Evolutionary conservation across 1,140 invertebrate genomes (phyloP), one percentile per base, ranked within the genome.

Genomic region (Trissolcus basalis): DNA sequence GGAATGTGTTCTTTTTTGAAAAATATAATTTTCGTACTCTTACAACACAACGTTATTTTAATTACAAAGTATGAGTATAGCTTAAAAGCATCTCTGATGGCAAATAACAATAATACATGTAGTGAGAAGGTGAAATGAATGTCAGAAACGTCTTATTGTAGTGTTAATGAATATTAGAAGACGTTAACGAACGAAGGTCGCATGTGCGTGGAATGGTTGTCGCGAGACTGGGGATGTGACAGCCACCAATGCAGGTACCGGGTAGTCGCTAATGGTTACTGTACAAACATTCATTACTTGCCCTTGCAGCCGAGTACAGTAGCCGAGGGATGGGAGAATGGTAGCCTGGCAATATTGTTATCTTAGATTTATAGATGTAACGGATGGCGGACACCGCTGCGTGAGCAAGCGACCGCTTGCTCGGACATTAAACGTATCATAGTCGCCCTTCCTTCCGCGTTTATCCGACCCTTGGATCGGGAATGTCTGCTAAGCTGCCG

Each of bases 331-430:
- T 67, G 80, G 67, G 73, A 58, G 65, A 75, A 55, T 67, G 75
- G 83, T 85, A 86, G 76, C 76, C 65, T 72, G 78, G 84, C 86
- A 86, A 86, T 86, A 86, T 86, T 87, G 85, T 87, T 87, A 87
- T 87, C 86, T 87, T 87, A 87, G 85, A 87, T 87, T 87, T 87
- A 87, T 87, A 87, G 86, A 85, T 86, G 85, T 87, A 87, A 87
- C 85, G 85, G 83, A 86, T 87, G 85, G 85, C 82, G 84, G 81
- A 86, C 84, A 86, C 84, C 80, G 85, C 85, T 84, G 82, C 65
- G 81, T 80, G 82, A 83, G 80, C 65, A 80, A 74, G 72, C 74
- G 65, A 70, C 71, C 79, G 75, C 77, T 80, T 77, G 78, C 74
- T 80, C 78, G 83, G 80, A 84, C 83, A 83, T 85, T 84, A 83